Evolutionary conservation across 2,113 vertebrate species (phyloP), one percentile per base, ranked within the genome.

Genomic region (Lagopus muta): DNA sequence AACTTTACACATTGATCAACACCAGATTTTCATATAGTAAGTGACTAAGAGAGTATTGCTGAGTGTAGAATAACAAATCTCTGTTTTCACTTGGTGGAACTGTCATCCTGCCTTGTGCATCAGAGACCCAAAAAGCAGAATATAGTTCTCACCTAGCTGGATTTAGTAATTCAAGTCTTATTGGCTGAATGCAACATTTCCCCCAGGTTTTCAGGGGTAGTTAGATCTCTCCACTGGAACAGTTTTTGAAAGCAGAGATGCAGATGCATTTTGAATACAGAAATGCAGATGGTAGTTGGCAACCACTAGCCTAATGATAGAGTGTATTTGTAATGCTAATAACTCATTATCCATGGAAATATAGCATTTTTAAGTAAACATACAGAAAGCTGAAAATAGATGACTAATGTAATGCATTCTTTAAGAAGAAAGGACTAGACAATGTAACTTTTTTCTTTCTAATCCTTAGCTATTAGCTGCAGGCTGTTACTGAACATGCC

Each of bases 381-480:
- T 72, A 32, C 85, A 96, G 69, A 94, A 89, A 88, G 80, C 30
- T 52, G 70, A 57, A 89, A 92, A 86, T 8, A 82, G 28, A 79
- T 82, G 11, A 70, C 15, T 88, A 73, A 48, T 5, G 0, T 60
- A 88, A 74, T 58, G 21, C 3, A 28, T 83, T 84, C 38, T 80
- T 2, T 50, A 55, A 86, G 67, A 94, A 80, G 45, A 91, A 93
- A 82, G n/a, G 38, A 73, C 32, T 34, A 36, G 52, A 36, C 43
- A 78, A 36, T 84, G 47, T 50, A 61, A 55, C 7, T 54, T 78
- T 61, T 83, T 75, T 73, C 17, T 87, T 66, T 42, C 40, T 91
- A 60, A 60, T 74, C 30, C 38, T 52, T 85, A 32, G 19, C 58
- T 89, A 11, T 45, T 42, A 85, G 54, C 58, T 76, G 52, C n/a